These are phyloP conservation scores for Nicator chloris DNA, from an alignment of 2,113 vertebrate species.

Conservation along the genomic window DNA sequence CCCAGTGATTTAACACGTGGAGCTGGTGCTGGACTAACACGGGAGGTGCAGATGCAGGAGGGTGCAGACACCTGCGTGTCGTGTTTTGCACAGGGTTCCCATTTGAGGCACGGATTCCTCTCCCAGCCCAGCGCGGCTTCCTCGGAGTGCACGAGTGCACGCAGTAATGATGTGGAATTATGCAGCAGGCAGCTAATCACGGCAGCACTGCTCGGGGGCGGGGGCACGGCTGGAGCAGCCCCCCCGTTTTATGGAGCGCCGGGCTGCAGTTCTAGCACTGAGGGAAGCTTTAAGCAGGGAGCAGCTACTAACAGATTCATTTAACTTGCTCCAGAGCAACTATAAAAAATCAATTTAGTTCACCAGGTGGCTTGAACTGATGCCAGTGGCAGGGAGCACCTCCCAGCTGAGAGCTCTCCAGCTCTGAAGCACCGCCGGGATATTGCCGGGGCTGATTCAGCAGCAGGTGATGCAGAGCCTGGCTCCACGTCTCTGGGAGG, in stretches of 20 bases:
- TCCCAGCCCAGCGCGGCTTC: neutral
- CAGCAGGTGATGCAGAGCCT: neutral
- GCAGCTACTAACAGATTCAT: slow-evolving; percentile 83
- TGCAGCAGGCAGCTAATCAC: slow-evolving; percentile 7
- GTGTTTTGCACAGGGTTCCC: neutral
- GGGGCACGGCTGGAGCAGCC: slow-evolving; percentile 40
- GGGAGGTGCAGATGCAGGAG: neutral
- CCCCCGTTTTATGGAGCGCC: slow-evolving; percentile 9
- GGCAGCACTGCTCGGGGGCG: neutral
- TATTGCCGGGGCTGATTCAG: neutral
- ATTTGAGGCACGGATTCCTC: neutral
- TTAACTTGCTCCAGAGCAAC: slow-evolving; percentile 79
- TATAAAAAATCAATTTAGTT: slow-evolving; percentile 88
- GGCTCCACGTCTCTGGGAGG: neutral
- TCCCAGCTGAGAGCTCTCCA: slow-evolving; percentile 46
- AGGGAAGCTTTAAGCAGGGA: slow-evolving; percentile 69
- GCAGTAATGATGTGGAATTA: neutral
- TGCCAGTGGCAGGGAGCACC: slow-evolving; percentile 68
- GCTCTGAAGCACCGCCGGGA: neutral
- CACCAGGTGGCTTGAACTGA: slow-evolving; percentile 74
- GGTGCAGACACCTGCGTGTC: fast-evolving
- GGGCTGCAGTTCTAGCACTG: slow-evolving; percentile 33
- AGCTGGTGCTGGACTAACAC: neutral
- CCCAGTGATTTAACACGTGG: neutral
- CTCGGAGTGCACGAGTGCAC: neutral